A percentile compares a stretch with the other conserved stretches of the same genome.
These are phyloP conservation scores for Ptychodera flava DNA, from an alignment of 35 echinoderm and acorn worm species.

Conservation along the genomic window DNA sequence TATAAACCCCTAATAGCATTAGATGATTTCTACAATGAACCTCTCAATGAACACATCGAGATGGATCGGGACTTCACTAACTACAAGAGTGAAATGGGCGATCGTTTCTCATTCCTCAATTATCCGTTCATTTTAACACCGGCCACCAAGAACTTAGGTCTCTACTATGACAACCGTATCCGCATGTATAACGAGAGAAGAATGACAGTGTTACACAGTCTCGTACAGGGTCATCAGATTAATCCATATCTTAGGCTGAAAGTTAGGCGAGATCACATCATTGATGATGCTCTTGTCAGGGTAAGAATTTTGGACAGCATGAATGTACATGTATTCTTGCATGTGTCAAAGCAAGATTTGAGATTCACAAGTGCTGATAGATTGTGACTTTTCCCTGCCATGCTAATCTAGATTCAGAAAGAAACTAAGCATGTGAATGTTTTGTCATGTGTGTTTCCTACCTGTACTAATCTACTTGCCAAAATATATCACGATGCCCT, in stretches of 20 bases:
- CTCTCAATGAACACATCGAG: constrained; percentile 82
- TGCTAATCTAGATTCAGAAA: too few relatives aligned
- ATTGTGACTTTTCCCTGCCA: too few relatives aligned
- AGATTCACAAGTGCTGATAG: too few relatives aligned
- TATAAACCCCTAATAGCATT: constrained; percentile 76
- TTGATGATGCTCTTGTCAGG: constrained; percentile 89
- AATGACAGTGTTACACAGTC: constrained; percentile 75
- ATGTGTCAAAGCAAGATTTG: too few relatives aligned
- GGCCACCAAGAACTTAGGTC: constrained; percentile 76
- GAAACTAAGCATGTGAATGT: too few relatives aligned
- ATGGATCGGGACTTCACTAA: constrained; percentile 77
- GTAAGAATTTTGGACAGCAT: constrained; percentile 49
- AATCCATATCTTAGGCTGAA: constrained; percentile 93
- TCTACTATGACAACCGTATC: constrained; percentile 94
- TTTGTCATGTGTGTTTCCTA: too few relatives aligned
- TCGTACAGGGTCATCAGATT: constrained; percentile 70
- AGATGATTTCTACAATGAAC: constrained; percentile 94
- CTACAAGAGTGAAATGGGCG: constrained; percentile 68
- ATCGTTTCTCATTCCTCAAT: constrained; percentile 84
- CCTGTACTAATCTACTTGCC: too few relatives aligned
- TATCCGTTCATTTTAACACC: constrained; percentile 84
- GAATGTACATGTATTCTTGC: too few relatives aligned
- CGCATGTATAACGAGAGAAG: constrained; percentile 86
- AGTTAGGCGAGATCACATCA: constrained; percentile 73
- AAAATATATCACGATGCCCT: too few relatives aligned